These are phyloP conservation scores for Phymorhynchus buccinoides DNA, from an alignment of 1,140 invertebrate species.

Conservation along the genomic window DNA sequence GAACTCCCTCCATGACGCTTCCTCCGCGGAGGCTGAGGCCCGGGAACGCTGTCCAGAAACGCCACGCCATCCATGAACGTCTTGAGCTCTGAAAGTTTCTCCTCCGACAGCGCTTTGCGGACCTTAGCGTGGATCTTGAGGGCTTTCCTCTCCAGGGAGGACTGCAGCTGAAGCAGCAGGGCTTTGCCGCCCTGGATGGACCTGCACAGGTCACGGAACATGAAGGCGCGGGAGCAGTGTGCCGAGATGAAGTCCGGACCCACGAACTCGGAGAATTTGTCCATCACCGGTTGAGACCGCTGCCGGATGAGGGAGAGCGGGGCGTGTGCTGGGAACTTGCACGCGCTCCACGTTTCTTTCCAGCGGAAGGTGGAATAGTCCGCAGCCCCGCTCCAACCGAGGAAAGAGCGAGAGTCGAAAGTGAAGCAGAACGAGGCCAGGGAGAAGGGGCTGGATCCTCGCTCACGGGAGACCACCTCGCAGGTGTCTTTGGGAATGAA, in stretches of 20 bases:
- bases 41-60: not conserved
- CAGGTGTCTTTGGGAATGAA: not conserved
- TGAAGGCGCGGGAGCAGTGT: not conserved
- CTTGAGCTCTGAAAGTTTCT: not conserved
- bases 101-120: not conserved
- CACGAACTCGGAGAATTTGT: not conserved
- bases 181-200: not conserved
- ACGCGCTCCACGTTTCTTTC: not conserved
- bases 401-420: not conserved
- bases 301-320: not conserved
- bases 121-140: not conserved
- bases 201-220: not conserved
- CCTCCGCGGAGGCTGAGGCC: no score
- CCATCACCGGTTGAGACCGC: not conserved
- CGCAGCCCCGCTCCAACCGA: constrained; percentile 1
- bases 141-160: not conserved
- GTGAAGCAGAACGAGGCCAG: constrained; percentile 12
- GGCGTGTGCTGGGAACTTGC: not conserved
- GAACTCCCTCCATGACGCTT: no score
- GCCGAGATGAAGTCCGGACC: constrained; percentile 8
- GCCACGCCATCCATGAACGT: not conserved
- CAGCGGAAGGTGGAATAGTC: constrained; percentile 31
- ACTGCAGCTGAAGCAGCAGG: not conserved
- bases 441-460: not conserved
- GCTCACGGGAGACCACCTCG: constrained; percentile 13